Evolutionary conservation across 2,113 vertebrate genomes (phyloP).

Genomic region (Spermophilus dauricus): DNA sequence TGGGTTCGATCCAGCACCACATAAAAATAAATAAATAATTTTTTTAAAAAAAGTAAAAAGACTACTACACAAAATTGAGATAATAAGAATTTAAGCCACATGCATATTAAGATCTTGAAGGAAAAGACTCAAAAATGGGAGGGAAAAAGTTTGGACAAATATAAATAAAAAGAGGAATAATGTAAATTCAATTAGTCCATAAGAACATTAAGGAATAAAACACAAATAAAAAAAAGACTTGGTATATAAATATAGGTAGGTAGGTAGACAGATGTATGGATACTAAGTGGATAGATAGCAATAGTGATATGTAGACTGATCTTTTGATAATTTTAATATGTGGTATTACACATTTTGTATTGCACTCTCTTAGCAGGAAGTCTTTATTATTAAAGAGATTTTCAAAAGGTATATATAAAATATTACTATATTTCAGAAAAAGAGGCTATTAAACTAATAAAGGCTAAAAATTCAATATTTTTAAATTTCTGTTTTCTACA

Average conservation of each 20-base stretch:
- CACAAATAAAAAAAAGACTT: not conserved
- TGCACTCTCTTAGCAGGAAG: not conserved
- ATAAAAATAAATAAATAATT: too few species aligned
- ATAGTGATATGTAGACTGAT: not conserved
- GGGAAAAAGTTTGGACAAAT: not conserved
- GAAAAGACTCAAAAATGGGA: not conserved
- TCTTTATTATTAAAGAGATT: not conserved
- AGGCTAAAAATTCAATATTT: not conserved
- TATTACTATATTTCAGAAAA: not conserved
- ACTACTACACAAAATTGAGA: not conserved
- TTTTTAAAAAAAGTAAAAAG: not conserved
- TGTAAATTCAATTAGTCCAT: not conserved
- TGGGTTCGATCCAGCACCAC: too few species aligned
- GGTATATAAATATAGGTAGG: not conserved
- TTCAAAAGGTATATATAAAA: not conserved
- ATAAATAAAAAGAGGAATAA: not conserved
- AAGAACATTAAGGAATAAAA: not conserved
- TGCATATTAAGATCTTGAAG: not conserved
- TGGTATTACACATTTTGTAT: not conserved
- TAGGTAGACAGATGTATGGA: not conserved
- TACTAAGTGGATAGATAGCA: not conserved
- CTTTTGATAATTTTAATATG: not conserved
- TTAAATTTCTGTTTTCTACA: too few species aligned
- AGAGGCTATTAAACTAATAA: not conserved
- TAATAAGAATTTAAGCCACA: not conserved